Evolutionary conservation across 2,797 vertebrate genomes (phyloP).

Genomic region (Rallus crepitans): DNA sequence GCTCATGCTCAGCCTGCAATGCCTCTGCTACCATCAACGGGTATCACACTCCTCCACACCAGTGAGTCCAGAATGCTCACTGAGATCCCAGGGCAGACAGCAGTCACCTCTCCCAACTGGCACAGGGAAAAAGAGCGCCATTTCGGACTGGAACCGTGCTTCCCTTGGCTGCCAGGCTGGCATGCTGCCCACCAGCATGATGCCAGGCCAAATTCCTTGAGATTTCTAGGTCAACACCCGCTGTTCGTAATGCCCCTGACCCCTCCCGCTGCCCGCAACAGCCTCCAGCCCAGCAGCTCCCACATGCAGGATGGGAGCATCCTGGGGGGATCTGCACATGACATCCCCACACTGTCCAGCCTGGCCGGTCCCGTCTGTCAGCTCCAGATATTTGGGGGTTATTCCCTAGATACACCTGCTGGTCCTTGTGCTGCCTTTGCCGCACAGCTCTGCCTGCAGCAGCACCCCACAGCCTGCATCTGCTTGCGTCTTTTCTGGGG

Average conservation of each 20-base stretch:
- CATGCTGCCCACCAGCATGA: rapidly evolving
- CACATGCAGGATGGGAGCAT: not conserved
- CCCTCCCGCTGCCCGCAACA: not conserved
- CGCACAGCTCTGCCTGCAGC: not conserved
- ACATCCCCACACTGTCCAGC: rapidly evolving
- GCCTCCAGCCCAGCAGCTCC: not conserved
- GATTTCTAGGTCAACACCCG: constrained; percentile 48
- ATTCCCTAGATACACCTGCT: not conserved
- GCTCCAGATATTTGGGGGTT: rapidly evolving
- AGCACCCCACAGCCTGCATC: not conserved
- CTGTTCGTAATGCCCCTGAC: not conserved
- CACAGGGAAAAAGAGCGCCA: rapidly evolving
- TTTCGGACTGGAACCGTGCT: rapidly evolving
- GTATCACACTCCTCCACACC: not conserved
- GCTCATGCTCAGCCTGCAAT: not conserved
- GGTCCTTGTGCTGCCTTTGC: rapidly evolving
- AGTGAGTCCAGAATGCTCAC: not conserved
- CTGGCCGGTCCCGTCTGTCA: not conserved
- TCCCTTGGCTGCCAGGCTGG: constrained; percentile 16
- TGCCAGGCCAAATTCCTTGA: constrained; percentile 38
- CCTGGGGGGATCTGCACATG: rapidly evolving
- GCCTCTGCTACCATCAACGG: not conserved
- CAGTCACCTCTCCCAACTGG: not conserved
- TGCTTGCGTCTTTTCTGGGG: not conserved
- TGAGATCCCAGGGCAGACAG: not conserved